Evolutionary conservation across 2,113 vertebrate genomes (phyloP), one percentile per base, ranked within the genome.

Genomic region (Carassius auratus): DNA sequence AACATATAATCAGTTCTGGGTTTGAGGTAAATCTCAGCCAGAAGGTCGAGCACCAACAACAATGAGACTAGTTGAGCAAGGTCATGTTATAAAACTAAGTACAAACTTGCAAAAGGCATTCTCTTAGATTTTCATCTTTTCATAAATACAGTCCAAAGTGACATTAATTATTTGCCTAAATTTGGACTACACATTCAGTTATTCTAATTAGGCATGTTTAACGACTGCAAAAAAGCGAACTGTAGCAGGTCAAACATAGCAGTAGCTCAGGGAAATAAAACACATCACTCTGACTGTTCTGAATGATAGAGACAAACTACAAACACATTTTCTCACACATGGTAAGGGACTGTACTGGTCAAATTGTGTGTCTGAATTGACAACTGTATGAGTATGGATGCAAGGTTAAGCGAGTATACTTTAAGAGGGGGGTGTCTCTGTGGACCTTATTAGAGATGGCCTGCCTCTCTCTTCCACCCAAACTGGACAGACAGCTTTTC

Each of bases 371-470:
- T 83, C 50, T 73, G 30, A 57, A 36, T 19, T 57, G 42, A 48
- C 45, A 69, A n/a, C 79, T 61, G 19, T 57, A 55, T 68, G 45
- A 77, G 64, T 79, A 59, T 71, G 76, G 57, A 61, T 76, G 55
- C 21, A 23, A 48, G 52, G 66, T 77, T 59, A 57, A 57, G 64
- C 74, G 84, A 80, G 55, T 74, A n/a, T 80, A 48, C 52, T 8
- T 71, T 55, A 8, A 5, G 5, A 45, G 8, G 23, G 5, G 4
- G 5, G 1, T 0, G 5, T 57, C 59, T 74, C 48, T 74, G 38
- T 74, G 77, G 71, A 50, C 62, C 48, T 85, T 26, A 69, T 78
- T 81, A 86, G 23, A 48, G 64, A 80, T 69, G 9, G 12, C 21
- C 4, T 64, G 77, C 5, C 17, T n/a, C 21, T 42, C 57, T 38